Percentiles rank a stretch among this genome's conserved stretches.
phyloP scores from a whole-genome alignment of 1,140 invertebrate species.

The Brachionus paranguensis region DNA sequence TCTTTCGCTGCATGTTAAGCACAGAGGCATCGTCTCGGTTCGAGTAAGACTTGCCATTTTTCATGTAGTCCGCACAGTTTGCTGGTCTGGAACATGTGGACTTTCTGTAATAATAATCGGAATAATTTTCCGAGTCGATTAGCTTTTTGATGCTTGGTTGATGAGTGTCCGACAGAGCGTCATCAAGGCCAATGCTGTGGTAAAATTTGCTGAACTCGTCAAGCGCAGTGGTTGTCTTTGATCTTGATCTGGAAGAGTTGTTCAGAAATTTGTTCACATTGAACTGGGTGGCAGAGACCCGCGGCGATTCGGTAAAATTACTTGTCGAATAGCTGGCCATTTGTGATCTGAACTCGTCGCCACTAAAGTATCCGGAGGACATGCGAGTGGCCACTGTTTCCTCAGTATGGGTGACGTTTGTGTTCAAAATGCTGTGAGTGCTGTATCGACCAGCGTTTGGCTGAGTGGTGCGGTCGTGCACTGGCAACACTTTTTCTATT shows the following conservation, averaged over 20 bases:
- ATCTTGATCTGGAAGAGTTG: not conserved
- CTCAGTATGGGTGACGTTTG: not conserved
- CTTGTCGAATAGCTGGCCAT: slow-evolving; percentile 2
- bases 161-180: not conserved
- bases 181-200: not conserved
- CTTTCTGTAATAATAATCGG: not conserved
- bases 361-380: slow-evolving; percentile 39
- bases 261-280: slow-evolving; percentile 27
- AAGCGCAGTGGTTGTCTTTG: not conserved
- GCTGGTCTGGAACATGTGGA: not conserved
- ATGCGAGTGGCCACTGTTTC: slow-evolving; percentile 32
- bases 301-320: not conserved
- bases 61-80: not conserved
- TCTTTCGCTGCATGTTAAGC: not conserved
- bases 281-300: not conserved
- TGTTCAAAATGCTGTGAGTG: not conserved
- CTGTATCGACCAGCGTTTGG: not conserved
- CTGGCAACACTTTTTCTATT: slow-evolving; percentile 25
- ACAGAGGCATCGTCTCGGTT: not conserved
- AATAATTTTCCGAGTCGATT: not conserved
- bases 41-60: not conserved
- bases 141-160: not conserved
- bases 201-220: slow-evolving; percentile 26
- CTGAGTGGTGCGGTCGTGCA: not conserved
- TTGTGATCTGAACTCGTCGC: slow-evolving; percentile 33